Base-by-base conservation (phyloP, 2,888 invertebrate species). In the Willowsia nigromaculata region DNA sequence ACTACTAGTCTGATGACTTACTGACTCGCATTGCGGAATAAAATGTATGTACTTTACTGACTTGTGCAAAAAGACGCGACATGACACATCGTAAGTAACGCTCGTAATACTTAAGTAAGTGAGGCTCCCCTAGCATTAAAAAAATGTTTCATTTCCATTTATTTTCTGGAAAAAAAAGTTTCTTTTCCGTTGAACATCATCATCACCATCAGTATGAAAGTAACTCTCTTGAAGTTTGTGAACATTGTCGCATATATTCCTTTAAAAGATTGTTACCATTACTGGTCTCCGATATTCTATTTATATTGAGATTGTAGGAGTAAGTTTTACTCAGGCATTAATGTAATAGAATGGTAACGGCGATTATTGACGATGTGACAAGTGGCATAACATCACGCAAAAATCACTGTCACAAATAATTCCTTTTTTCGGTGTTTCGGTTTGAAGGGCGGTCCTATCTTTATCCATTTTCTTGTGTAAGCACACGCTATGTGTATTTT, bases 341-440 rank as follows among this genome's bases (percentile, higher is more conserved):
- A 56, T 40, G 68, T 84, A 84, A 84, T 84, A 74, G 84, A 84
- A 84, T 53, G 84, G 71, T 37, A 84, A 74, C 30, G 71, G 6
- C 62, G 62, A 81, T 59, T 74, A 85, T 85, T 47, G 85, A 85
- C 62, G 43, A 86, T 80, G 81, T 87, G 86, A 81, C 81, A 87
- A 81, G 86, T 81, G 43, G 56, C 43, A 87, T 68, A 87, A 40
- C 84, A 62, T 71, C 89, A 89, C 81, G 89, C 18, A 85, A 80
- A 85, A 89, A 87, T 84, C 84, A 68, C 84, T 84, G 84, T 84
- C 84, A 74, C 27, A 68, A 84, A 84, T 53, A 71, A 71, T 84
- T 71, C 71, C 22, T 37, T 37, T 59, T 71, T 71, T 25, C 9
- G 7, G 15, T 27, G 37, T 53, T 56, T 40, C 56, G 13, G 22